phyloP scores from a whole-genome alignment of 2,888 invertebrate species.

The Muscina levida region DNA sequence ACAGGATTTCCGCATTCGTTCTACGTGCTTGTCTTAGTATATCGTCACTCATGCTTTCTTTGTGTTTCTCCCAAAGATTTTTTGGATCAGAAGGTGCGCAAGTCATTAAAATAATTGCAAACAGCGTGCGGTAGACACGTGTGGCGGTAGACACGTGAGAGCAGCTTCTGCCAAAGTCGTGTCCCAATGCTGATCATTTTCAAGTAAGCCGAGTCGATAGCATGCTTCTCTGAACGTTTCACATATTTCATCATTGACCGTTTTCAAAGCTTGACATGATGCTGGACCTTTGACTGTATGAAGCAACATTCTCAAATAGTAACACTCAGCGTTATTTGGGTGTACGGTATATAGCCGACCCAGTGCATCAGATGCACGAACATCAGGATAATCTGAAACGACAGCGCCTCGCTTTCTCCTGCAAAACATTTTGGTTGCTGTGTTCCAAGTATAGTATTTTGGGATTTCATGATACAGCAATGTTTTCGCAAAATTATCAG shows the following conservation, averaged over 20 bases:
- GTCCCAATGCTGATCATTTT: constrained; percentile 27
- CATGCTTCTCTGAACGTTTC: constrained; percentile 48
- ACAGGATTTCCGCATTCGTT: constrained; percentile 21
- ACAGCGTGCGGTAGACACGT: too few relatives aligned
- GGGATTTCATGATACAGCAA: too few relatives aligned
- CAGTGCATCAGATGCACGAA: too few relatives aligned
- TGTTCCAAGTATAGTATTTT: too few relatives aligned
- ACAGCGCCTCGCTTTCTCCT: too few relatives aligned
- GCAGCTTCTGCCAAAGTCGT: constrained; percentile 20
- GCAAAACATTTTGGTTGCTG: too few relatives aligned
- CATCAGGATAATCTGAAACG: too few relatives aligned
- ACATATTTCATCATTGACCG: constrained; percentile 1
- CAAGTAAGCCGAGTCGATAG: neutral
- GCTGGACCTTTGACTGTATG: constrained; percentile 24
- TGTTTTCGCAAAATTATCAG: too few relatives aligned
- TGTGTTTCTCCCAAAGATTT: constrained; percentile 52
- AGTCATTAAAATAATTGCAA: neutral
- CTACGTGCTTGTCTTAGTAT: constrained; percentile 47
- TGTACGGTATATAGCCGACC: too few relatives aligned
- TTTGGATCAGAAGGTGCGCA: constrained; percentile 4
- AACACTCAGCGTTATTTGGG: too few relatives aligned
- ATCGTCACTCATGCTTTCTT: constrained; percentile 66
- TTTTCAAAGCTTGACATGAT: constrained; percentile 22
- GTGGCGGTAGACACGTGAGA: too few relatives aligned
- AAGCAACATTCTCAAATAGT: constrained; percentile 41